Evolutionary conservation across 1,140 invertebrate genomes (phyloP).

Genomic region (Dendroctonus valens): DNA sequence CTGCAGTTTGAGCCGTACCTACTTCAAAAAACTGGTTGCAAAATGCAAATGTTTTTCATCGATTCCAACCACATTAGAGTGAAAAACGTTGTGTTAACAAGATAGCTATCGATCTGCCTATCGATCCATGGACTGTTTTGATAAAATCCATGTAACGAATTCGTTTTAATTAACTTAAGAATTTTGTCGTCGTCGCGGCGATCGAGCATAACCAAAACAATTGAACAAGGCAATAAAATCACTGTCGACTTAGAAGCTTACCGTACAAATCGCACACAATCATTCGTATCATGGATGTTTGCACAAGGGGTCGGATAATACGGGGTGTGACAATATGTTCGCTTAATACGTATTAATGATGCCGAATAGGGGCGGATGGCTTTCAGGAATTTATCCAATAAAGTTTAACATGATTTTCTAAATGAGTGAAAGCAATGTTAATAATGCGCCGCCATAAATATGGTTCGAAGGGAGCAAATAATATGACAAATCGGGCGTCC

Average conservation of each 20-base stretch:
- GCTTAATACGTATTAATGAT: conserved; percentile 40
- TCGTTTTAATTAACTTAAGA: too few species aligned
- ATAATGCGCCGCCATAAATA: too few species aligned
- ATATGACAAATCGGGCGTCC: too few species aligned
- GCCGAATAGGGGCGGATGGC: conserved; percentile 20
- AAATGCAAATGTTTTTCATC: too few species aligned
- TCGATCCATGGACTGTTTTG: too few species aligned
- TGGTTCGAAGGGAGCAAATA: too few species aligned
- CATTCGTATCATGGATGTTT: conserved; percentile 6
- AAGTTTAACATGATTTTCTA: conserved; percentile 30
- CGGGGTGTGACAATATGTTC: conserved; percentile 29
- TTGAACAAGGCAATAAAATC: conserved; percentile 16
- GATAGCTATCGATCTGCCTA: too few species aligned
- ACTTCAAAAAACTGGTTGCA: too few species aligned
- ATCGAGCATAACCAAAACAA: conserved; percentile 4
- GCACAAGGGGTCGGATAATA: conserved; percentile 10
- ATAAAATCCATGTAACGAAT: too few species aligned
- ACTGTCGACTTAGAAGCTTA: conserved; percentile 8
- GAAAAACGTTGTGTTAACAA: too few species aligned
- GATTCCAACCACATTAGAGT: too few species aligned
- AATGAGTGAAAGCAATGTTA: conserved; percentile 1
- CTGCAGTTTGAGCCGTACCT: too few species aligned
- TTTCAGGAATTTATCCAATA: conserved; percentile 30
- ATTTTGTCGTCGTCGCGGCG: background rate
- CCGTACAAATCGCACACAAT: background rate